Percentiles rank a stretch among this genome's conserved stretches.
phyloP scores from a whole-genome alignment of 2,797 vertebrate species.

The Hemitrygon akajei region DNA sequence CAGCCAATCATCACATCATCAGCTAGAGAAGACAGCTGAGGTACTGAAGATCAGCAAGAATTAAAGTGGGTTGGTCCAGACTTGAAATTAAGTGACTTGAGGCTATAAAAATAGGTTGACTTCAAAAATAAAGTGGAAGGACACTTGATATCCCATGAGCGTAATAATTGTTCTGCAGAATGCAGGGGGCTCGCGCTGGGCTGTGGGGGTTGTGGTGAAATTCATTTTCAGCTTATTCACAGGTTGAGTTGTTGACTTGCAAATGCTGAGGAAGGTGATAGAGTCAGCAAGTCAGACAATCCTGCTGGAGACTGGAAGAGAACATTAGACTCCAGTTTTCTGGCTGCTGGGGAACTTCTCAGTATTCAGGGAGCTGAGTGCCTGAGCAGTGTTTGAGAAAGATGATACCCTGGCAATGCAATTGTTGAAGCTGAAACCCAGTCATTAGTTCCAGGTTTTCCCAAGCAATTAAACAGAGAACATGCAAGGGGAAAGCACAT shows the following conservation, averaged over 20 bases:
- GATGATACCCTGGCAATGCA: no score
- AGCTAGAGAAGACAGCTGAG: not conserved
- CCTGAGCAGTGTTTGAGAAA: no score
- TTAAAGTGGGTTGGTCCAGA: not conserved
- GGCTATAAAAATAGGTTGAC: not conserved
- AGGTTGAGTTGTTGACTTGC: not conserved
- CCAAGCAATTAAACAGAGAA: no score
- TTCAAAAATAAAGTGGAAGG: not conserved
- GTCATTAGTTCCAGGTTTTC: no score
- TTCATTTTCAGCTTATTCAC: not conserved
- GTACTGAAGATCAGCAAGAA: not conserved
- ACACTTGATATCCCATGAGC: not conserved
- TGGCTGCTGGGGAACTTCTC: not conserved
- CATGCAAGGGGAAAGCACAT: no score
- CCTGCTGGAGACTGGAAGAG: not conserved
- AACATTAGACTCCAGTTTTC: not conserved
- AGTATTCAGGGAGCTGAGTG: no score
- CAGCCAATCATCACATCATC: not conserved
- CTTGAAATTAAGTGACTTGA: not conserved
- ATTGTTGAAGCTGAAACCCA: no score
- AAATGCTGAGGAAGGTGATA: not conserved
- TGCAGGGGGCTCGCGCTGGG: not conserved
- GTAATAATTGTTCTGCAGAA: not conserved
- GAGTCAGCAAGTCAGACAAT: not conserved
- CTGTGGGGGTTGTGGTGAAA: not conserved